phyloP scores from a whole-genome alignment of 2,113 vertebrate genomes.

The Mionectes macconnelli region DNA sequence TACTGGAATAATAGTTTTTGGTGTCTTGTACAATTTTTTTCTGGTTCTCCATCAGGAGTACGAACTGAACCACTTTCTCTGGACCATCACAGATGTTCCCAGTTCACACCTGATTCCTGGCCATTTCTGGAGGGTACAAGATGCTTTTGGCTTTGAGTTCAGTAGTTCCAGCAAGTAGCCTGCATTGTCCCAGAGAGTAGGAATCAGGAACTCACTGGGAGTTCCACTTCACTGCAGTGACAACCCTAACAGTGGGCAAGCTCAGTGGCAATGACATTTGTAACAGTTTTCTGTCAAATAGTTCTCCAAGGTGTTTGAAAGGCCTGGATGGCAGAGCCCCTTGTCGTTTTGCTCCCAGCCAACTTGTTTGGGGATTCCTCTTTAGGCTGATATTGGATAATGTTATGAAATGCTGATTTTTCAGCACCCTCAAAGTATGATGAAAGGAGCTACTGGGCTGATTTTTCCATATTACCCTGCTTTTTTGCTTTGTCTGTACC shows the following conservation, averaged over 20 bases:
- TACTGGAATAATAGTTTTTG: background rate
- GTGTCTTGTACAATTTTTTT: background rate
- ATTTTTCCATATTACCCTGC: background rate
- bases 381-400: background rate
- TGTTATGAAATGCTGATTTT: background rate
- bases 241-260: background rate
- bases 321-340: background rate
- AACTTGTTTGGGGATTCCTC: background rate
- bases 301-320: background rate
- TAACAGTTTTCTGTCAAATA: background rate
- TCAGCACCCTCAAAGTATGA: background rate
- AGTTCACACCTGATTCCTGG: background rate
- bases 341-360: background rate
- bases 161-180: background rate
- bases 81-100: background rate
- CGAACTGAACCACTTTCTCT: background rate
- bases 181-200: background rate
- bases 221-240: background rate
- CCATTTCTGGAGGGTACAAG: background rate
- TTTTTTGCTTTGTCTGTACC: background rate
- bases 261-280: background rate
- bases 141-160: background rate
- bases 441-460: background rate
- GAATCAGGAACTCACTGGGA: background rate
- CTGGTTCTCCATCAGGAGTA: background rate